Evolutionary conservation across 1,140 invertebrate genomes (phyloP).

Genomic region (Thereuonema tuberculata): DNA sequence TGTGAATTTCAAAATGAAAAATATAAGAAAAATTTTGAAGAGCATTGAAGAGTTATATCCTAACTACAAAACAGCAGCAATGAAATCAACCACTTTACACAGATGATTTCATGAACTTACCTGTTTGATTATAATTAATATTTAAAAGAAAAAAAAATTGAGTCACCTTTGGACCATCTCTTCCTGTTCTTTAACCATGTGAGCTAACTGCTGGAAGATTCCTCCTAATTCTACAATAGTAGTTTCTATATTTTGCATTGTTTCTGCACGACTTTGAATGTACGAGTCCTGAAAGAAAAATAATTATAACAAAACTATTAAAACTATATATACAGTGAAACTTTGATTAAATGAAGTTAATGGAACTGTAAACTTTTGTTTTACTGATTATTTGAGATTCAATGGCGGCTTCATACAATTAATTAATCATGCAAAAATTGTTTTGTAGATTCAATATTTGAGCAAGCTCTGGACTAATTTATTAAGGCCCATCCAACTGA

Average conservation of each 20-base stretch:
- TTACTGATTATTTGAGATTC: background rate
- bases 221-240: conserved; percentile 98
- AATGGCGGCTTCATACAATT: background rate
- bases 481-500: no score
- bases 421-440: no score
- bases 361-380: background rate
- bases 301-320: conserved; percentile 11
- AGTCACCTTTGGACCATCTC: conserved; percentile 88
- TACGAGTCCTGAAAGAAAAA: conserved; percentile 57
- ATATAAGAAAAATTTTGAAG: no score
- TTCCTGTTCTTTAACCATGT: conserved; percentile 99
- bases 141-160: no score
- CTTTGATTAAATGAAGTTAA: background rate
- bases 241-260: conserved; percentile 98
- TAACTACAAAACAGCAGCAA: no score
- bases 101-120: no score
- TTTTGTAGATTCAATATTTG: no score
- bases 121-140: no score
- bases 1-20: no score
- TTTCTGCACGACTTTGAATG: conserved; percentile 81
- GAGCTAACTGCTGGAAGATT: conserved; percentile 94
- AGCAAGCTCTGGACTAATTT: no score
- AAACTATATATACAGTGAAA: conserved; percentile 7
- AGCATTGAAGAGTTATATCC: no score
- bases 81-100: no score